These are phyloP conservation scores for Drosophila siamana DNA, from an alignment of 2,888 invertebrate species.

Conservation along the genomic window DNA sequence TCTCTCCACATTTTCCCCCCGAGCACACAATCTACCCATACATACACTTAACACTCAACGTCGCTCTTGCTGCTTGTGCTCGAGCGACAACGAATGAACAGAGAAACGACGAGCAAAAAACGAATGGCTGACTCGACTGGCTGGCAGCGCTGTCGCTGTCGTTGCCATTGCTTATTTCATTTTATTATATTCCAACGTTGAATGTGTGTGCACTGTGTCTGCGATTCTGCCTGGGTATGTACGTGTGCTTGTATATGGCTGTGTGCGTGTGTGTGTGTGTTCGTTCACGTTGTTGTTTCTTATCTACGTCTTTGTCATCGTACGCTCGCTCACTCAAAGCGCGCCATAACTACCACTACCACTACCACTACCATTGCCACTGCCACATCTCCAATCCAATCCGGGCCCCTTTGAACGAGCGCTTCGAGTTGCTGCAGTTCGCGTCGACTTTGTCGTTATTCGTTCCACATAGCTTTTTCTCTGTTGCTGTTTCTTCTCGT, in stretches of 20 bases:
- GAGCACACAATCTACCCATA: conserved; percentile 40
- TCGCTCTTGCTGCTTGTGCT: conserved; percentile 42
- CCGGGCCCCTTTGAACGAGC: conserved; percentile 53
- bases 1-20: conserved; percentile 18
- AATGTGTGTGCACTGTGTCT: conserved; percentile 43
- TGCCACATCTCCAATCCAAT: conserved; percentile 56
- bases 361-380: conserved; percentile 52
- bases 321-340: conserved; percentile 71
- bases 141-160: conserved; percentile 37
- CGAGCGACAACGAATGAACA: conserved; percentile 45
- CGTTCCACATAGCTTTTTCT: conserved; percentile 78
- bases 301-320: conserved; percentile 82
- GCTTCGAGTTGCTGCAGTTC: conserved; percentile 74
- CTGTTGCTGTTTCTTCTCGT: conserved; percentile 29
- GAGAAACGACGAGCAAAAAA: conserved; percentile 48
- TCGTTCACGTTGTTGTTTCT: conserved; percentile 77
- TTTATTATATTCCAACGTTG: conserved; percentile 73
- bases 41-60: conserved; percentile 48
- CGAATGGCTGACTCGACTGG: conserved; percentile 62
- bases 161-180: conserved; percentile 61
- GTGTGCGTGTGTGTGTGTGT: conserved; percentile 22
- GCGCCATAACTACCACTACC: conserved; percentile 77
- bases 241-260: no score
- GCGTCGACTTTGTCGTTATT: conserved; percentile 57
- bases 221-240: conserved; percentile 33